These are phyloP conservation scores for Mesitornis unicolor DNA, from an alignment of 2,113 vertebrate species.

Conservation along the genomic window DNA sequence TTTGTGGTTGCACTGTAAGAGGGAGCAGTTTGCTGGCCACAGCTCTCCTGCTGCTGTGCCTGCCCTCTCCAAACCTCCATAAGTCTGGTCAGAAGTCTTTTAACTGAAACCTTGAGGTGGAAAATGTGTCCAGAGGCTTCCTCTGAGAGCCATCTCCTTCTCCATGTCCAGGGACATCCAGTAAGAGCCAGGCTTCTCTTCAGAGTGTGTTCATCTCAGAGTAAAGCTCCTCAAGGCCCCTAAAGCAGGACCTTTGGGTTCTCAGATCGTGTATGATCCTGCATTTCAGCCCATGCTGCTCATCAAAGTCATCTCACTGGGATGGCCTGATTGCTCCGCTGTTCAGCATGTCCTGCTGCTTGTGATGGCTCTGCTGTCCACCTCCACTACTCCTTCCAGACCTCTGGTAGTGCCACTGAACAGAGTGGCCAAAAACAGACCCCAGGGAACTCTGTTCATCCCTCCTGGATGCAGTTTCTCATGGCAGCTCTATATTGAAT, in stretches of 20 bases:
- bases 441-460: background rate
- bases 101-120: background rate
- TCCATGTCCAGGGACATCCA: background rate
- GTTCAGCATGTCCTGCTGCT: background rate
- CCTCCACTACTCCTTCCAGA: background rate
- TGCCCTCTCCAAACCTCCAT: background rate
- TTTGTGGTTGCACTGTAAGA: background rate
- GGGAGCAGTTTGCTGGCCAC: background rate
- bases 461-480: background rate
- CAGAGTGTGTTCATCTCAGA: background rate
- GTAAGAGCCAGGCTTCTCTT: background rate
- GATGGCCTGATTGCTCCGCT: accelerated
- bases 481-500: background rate
- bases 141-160: background rate
- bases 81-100: background rate
- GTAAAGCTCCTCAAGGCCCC: background rate
- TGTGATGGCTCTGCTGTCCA: background rate
- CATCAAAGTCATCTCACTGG: background rate
- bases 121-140: background rate
- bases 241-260: background rate
- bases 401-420: background rate
- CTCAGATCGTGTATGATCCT: background rate
- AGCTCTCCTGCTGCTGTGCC: background rate
- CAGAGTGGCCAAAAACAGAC: background rate
- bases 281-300: background rate